Conservation (phyloP, 2,888 invertebrate genomes). For the Cepaea hortensis region DNA sequence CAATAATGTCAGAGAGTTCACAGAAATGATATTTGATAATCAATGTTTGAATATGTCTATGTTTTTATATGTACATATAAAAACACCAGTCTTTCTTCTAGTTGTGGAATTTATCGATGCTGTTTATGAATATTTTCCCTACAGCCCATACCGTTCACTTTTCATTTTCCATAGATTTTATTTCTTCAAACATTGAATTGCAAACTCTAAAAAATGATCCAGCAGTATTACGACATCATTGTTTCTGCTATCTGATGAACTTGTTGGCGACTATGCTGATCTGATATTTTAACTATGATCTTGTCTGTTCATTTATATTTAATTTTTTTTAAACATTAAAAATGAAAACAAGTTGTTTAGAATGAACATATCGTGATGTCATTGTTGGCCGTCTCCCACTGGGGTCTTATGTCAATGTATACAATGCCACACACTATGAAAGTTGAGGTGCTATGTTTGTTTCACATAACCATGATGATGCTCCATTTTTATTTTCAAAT, state of each 20-base stretch:
- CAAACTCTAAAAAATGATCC: constrained; percentile 16
- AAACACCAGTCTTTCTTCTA: constrained; percentile 43
- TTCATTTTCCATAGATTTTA: constrained; percentile 15
- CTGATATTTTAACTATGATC: constrained; percentile 42
- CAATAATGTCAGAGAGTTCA: constrained; percentile 17
- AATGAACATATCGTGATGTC: constrained; percentile 37
- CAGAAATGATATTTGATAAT: constrained; percentile 13
- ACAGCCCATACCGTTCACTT: neutral
- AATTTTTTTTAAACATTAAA: neutral
- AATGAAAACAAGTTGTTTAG: neutral
- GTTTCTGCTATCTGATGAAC: constrained; percentile 25
- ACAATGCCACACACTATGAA: neutral
- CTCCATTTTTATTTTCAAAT: constrained; percentile 1
- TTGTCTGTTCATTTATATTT: constrained; percentile 21
- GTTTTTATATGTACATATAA: constrained; percentile 32
- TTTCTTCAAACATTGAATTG: constrained; percentile 15
- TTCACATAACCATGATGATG: constrained; percentile 26
- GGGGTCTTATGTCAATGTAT: constrained; percentile 35
- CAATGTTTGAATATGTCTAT: constrained; percentile 29
- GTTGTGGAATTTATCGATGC: constrained; percentile 22
- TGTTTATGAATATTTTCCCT: constrained; percentile 13
- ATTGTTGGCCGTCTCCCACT: neutral
- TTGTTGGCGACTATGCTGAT: constrained; percentile 32
- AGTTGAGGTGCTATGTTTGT: constrained; percentile 36
- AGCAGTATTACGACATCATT: constrained; percentile 43